phyloP scores from a whole-genome alignment of 1,140 invertebrate genomes.

The Bombus soroeensis region DNA sequence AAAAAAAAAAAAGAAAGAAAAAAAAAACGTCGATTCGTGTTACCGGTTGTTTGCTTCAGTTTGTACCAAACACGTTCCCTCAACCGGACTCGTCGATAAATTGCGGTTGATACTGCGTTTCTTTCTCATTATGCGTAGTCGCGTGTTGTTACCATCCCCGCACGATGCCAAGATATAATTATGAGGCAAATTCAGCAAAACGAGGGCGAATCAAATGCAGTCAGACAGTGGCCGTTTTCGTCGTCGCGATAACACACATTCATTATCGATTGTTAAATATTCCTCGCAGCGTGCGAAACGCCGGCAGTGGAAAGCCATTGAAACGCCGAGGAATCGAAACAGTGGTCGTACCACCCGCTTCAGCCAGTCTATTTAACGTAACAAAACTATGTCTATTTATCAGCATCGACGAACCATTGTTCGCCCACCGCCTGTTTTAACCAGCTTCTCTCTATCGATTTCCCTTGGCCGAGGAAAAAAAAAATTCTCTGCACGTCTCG shows the following conservation, averaged over 20 bases:
- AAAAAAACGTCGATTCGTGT: too few species aligned
- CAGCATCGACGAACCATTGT: conserved; percentile 12
- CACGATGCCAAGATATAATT: background rate
- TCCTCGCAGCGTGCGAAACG: background rate
- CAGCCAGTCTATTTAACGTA: conserved; percentile 3
- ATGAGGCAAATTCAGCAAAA: background rate
- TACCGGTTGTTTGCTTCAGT: too few species aligned
- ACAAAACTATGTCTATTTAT: conserved; percentile 18
- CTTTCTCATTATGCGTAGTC: background rate
- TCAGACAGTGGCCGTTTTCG: too few species aligned
- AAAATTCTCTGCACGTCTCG: conserved; percentile 5
- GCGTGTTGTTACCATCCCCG: background rate
- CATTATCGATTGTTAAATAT: conserved; percentile 30
- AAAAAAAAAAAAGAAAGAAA: too few species aligned
- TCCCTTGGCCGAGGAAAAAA: background rate
- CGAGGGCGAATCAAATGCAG: too few species aligned
- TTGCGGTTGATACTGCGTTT: background rate
- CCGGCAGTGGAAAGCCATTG: background rate
- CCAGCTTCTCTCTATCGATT: conserved; percentile 13
- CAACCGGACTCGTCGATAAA: conserved; percentile 8
- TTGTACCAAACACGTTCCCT: too few species aligned
- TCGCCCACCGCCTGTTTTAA: background rate
- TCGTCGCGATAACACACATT: background rate
- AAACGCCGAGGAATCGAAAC: conserved; percentile 17
- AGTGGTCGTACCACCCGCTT: background rate